Conservation (phyloP, 2,113 vertebrate species). For the Pterocles orientalis region DNA sequence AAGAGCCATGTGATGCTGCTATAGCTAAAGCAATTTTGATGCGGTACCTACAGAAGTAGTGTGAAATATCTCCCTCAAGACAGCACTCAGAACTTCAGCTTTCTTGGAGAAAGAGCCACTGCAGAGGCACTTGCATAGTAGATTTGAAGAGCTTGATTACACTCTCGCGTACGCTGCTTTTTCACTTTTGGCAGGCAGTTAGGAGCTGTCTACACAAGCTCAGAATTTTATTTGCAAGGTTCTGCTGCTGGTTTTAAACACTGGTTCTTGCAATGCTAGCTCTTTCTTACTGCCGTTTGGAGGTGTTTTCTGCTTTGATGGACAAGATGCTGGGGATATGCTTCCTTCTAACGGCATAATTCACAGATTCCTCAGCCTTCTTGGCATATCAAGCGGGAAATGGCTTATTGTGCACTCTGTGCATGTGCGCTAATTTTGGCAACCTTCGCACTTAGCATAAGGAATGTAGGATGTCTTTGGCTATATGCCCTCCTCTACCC, state of each 20-base stretch:
- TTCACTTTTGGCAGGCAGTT: not conserved
- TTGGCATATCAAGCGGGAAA: constrained; percentile 37
- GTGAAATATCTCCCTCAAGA: constrained; percentile 46
- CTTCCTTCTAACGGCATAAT: not conserved
- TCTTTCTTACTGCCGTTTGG: not conserved
- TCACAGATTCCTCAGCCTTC: constrained; percentile 4
- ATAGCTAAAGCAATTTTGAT: not conserved
- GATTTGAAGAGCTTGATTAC: not conserved
- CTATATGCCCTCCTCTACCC: not conserved
- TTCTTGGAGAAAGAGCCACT: not conserved
- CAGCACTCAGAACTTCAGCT: not conserved
- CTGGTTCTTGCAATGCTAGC: not conserved
- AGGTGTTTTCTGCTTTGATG: constrained; percentile 43
- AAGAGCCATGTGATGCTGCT: not conserved
- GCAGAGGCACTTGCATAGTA: not conserved
- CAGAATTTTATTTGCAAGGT: not conserved
- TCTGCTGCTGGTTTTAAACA: not conserved
- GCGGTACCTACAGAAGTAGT: not conserved
- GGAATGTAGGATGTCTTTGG: constrained; percentile 57
- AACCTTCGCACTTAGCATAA: constrained; percentile 15
- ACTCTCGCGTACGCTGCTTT: not conserved
- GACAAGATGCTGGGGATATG: constrained; percentile 8
- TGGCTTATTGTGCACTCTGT: not conserved
- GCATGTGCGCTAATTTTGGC: constrained; percentile 1
- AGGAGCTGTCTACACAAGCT: not conserved